These are phyloP conservation scores for Agrenia bidenticulata DNA, from an alignment of 2,888 invertebrate genomes.

Conservation along the genomic window DNA sequence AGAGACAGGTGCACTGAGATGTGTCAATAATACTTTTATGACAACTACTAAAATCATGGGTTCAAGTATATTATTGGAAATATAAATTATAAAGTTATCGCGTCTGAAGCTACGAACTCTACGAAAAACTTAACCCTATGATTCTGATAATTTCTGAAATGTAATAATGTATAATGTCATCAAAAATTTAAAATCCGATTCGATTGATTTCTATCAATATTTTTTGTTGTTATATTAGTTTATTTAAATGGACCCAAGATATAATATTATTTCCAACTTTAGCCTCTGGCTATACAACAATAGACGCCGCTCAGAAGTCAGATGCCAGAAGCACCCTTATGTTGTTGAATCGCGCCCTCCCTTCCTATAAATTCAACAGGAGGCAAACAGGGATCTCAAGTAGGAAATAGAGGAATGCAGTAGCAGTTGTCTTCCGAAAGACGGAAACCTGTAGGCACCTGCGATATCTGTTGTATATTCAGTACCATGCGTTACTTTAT, in stretches of 20 bases:
- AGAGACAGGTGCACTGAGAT: slow-evolving; percentile 6
- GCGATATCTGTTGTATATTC: neutral
- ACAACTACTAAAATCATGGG: too few relatives aligned
- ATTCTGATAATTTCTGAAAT: too few relatives aligned
- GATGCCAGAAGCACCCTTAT: slow-evolving; percentile 2
- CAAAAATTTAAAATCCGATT: too few relatives aligned
- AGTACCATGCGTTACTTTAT: neutral
- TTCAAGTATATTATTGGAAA: too few relatives aligned
- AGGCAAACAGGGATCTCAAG: neutral
- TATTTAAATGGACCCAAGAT: neutral
- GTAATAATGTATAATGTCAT: too few relatives aligned
- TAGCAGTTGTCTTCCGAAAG: slow-evolving; percentile 19
- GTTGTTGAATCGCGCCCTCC: neutral
- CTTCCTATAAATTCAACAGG: neutral
- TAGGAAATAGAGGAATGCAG: slow-evolving; percentile 13
- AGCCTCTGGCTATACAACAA: neutral
- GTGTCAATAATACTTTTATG: too few relatives aligned
- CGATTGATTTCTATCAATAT: too few relatives aligned
- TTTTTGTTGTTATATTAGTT: too few relatives aligned
- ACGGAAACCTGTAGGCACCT: slow-evolving; percentile 10
- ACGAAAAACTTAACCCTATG: too few relatives aligned
- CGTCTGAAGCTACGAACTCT: too few relatives aligned
- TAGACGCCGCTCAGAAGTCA: neutral
- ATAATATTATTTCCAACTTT: neutral
- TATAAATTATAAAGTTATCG: too few relatives aligned